Evolutionary conservation across 2,113 vertebrate species (phyloP).

Genomic region (Phylloscopus trochiloides): DNA sequence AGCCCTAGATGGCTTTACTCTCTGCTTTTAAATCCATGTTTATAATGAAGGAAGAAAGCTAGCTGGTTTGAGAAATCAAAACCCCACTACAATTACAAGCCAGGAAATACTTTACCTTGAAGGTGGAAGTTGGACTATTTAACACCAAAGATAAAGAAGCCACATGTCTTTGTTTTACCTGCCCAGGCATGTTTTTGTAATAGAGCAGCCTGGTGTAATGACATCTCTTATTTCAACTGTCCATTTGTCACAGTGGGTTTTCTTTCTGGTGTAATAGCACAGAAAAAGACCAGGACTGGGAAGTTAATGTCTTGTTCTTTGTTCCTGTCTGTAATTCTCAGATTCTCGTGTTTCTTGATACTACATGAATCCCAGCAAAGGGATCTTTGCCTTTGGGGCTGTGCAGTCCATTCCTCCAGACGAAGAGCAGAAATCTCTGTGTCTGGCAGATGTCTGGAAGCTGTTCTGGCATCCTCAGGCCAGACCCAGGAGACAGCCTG

Average conservation of each 20-base stretch:
- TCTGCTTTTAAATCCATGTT: constrained; percentile 11
- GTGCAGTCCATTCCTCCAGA: background rate
- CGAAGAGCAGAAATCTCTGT: fast-evolving
- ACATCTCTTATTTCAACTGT: background rate
- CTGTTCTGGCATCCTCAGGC: background rate
- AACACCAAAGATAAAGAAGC: background rate
- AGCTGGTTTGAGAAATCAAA: background rate
- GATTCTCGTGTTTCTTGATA: background rate
- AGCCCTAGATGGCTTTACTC: background rate
- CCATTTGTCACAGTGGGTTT: constrained; percentile 1
- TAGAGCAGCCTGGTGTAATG: background rate
- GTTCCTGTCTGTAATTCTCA: background rate
- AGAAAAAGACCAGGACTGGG: background rate
- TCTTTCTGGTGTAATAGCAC: background rate
- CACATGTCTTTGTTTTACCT: constrained; percentile 11
- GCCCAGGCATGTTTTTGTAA: background rate
- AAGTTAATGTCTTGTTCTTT: background rate
- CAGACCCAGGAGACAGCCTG: background rate
- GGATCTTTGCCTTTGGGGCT: background rate
- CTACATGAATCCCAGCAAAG: background rate
- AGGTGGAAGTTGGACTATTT: background rate
- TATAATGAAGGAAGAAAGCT: background rate
- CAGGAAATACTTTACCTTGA: background rate
- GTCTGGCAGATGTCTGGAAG: background rate
- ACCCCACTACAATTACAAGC: background rate